Evolutionary conservation across 1,140 invertebrate species (phyloP).

Genomic region (Drosophila pallidifrons): DNA sequence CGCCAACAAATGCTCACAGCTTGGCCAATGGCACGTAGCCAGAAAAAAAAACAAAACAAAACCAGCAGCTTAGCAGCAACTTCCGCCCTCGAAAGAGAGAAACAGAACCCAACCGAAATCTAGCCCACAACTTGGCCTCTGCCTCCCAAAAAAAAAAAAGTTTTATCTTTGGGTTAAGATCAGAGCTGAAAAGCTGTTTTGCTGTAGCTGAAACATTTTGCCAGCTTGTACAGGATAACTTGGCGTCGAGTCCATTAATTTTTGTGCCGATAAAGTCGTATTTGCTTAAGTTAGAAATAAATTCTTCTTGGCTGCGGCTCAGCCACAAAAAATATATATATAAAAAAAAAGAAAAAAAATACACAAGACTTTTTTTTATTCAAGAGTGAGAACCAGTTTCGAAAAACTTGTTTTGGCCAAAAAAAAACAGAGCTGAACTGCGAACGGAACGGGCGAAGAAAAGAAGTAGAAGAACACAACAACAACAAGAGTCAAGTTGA

Average conservation of each 20-base stretch:
- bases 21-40: constrained; percentile 55
- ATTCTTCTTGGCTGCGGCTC: constrained; percentile 57
- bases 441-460: constrained; percentile 8
- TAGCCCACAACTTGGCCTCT: constrained; percentile 20
- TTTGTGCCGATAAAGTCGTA: constrained; percentile 60
- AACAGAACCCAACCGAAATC: too few relatives aligned
- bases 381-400: constrained; percentile 53
- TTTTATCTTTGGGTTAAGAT: not conserved
- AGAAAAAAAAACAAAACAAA: constrained; percentile 20
- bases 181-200: not conserved
- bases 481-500: constrained; percentile 55
- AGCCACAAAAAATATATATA: constrained; percentile 37
- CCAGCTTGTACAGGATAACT: constrained; percentile 32
- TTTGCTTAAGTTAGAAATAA: constrained; percentile 77
- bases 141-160: not conserved
- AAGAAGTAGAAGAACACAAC: not conserved
- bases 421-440: constrained; percentile 50
- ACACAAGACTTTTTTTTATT: constrained; percentile 40
- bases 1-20: constrained; percentile 55
- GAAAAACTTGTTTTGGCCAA: constrained; percentile 72
- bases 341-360: constrained; percentile 13
- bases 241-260: constrained; percentile 22
- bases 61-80: constrained; percentile 24
- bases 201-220: not conserved
- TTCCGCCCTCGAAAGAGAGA: constrained; percentile 49